A percentile compares a stretch with the other conserved stretches of the same genome.
These are phyloP conservation scores for Calephelis virginiensis DNA, from an alignment of 1,140 invertebrate genomes.

Conservation along the genomic window DNA sequence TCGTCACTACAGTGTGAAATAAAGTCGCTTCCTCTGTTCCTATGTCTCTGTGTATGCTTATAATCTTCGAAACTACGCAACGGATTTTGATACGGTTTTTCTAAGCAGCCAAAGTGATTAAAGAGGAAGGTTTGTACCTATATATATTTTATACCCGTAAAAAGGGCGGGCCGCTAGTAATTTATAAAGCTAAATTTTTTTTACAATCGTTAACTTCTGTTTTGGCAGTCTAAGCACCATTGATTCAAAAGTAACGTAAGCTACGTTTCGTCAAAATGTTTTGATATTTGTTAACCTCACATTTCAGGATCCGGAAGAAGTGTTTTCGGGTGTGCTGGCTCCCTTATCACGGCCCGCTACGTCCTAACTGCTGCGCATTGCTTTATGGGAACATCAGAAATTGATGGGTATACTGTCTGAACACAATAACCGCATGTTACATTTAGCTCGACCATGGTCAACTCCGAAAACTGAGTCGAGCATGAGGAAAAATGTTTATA, in stretches of 20 bases:
- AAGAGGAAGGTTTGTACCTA: no score
- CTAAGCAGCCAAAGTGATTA: no score
- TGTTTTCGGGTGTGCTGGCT: slow-evolving; percentile 77
- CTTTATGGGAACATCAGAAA: slow-evolving; percentile 44
- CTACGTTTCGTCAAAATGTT: background rate
- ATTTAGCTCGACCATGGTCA: background rate
- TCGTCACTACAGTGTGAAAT: background rate
- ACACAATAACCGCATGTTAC: background rate
- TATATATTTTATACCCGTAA: no score
- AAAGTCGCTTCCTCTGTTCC: no score
- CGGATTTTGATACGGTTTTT: no score
- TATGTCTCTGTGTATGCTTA: no score
- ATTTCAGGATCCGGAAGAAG: slow-evolving; percentile 3
- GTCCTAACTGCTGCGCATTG: slow-evolving; percentile 85
- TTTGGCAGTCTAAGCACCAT: no score
- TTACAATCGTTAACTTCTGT: no score
- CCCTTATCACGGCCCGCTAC: slow-evolving; percentile 79
- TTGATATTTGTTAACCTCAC: background rate
- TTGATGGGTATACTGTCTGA: slow-evolving; percentile 33
- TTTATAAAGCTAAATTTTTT: no score
- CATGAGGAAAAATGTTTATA: no score
- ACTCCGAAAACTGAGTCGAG: background rate
- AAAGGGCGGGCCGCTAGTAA: no score
- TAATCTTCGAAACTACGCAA: no score
- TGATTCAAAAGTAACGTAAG: background rate